Evolutionary conservation across 2,113 vertebrate species (phyloP), one percentile per base, ranked within the genome.

Genomic region (Jacana jacana): DNA sequence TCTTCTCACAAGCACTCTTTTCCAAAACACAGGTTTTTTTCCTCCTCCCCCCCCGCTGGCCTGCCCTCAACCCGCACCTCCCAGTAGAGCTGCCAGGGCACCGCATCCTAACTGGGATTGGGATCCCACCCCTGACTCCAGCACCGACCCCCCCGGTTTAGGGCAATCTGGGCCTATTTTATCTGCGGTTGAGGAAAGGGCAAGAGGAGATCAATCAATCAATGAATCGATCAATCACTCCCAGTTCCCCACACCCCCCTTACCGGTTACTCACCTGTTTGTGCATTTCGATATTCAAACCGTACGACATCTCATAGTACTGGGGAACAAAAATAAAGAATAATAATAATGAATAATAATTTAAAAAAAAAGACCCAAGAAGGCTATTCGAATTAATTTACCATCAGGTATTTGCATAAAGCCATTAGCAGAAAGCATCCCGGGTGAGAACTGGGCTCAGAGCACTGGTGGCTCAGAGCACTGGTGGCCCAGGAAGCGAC

Each of bases 221-320:
- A 14, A 12, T 6, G 16, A n/a, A n/a, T 44, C 16, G 13, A 12
- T 13, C 42, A 52, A 88, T 75, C 49, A 37, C 6, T 16, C 28
- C 15, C 6, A 27, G 10, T 13, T 13, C 10, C 40, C 10, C 40
- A 40, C 40, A 40, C 40, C 13, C 40, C 13, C 23, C 10, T 42
- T 22, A 4, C 24, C 24, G 85, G 89, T 69, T 85, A 97, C 98
- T 98, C 98, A 99, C 99, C 99, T 99, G 99, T 97, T 99, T 99
- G 98, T 99, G 99, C 99, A 99, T 99, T 96, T 99, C 99, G 91
- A 99, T 99, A 97, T 99, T 99, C 98, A 99, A 98, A 85, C 99
- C 99, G 14, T 99, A 99, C 81, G 99, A 99, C 99, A 99, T 99
- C 95, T 99, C 99, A 8, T 99, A 99, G 98, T 99, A 99, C 99